These are phyloP conservation scores for Lepilemur ruficaudatus DNA, from an alignment of 2,797 vertebrate genomes.

Conservation along the genomic window DNA sequence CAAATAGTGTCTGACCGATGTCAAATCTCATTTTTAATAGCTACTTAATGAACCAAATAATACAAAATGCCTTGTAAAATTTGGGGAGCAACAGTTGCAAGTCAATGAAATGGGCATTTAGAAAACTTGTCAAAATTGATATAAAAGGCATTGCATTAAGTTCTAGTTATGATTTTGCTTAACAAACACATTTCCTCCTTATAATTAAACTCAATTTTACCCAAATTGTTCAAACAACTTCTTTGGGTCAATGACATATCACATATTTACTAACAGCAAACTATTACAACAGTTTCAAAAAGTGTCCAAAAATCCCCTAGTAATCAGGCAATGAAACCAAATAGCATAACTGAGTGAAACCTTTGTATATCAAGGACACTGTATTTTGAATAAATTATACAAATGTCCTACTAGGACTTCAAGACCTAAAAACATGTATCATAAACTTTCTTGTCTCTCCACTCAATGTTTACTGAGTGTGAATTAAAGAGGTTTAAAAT, in stretches of 20 bases:
- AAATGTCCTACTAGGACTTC: conserved; percentile 66
- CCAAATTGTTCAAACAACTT: background rate
- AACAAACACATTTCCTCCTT: background rate
- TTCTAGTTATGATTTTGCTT: background rate
- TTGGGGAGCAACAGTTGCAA: background rate
- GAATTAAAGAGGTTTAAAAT: conserved; percentile 51
- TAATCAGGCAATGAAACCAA: background rate
- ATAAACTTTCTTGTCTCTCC: conserved; percentile 59
- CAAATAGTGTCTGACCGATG: background rate
- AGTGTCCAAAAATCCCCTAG: background rate
- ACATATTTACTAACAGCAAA: background rate
- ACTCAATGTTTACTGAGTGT: conserved; percentile 50
- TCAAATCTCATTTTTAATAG: background rate
- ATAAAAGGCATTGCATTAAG: background rate
- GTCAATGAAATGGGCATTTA: background rate
- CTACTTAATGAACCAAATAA: conserved; percentile 21
- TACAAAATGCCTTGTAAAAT: background rate
- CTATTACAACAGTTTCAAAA: background rate
- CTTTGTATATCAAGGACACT: conserved; percentile 46
- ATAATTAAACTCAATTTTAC: conserved; percentile 17
- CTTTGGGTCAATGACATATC: background rate
- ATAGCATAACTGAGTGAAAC: background rate
- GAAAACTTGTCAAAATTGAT: conserved; percentile 28
- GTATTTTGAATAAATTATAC: conserved; percentile 68
- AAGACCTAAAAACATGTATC: conserved; percentile 66